Conservation (phyloP, 1,140 invertebrate species). For the Pseudomyrmex gracilis region DNA sequence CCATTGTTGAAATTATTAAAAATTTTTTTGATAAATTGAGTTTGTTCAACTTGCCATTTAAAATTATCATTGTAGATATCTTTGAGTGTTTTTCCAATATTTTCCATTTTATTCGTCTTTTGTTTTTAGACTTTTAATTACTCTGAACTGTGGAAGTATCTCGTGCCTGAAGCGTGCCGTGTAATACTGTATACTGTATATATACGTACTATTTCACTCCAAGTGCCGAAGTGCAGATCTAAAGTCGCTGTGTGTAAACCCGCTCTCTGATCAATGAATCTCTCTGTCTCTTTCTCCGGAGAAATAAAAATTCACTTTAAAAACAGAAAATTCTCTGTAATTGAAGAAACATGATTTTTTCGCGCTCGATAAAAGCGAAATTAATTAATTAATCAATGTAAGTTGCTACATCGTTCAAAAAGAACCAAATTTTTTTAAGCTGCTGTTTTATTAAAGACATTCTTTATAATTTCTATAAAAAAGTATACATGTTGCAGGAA, state of each 20-base stretch:
- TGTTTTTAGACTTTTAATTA: background rate
- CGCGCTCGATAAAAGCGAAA: background rate
- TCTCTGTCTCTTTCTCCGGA: no score
- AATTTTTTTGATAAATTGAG: background rate
- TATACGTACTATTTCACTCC: no score
- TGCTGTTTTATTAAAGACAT: background rate
- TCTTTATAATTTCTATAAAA: background rate
- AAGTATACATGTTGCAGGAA: no score
- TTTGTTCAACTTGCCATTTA: slow-evolving; percentile 21
- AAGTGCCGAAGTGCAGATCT: no score
- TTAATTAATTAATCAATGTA: slow-evolving; percentile 10
- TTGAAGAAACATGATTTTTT: background rate
- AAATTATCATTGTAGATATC: slow-evolving; percentile 31
- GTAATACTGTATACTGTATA: no score
- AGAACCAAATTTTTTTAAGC: background rate
- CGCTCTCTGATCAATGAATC: slow-evolving; percentile 12
- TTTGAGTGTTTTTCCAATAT: background rate
- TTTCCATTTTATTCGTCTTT: slow-evolving; percentile 17
- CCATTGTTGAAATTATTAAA: background rate
- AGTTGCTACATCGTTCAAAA: background rate
- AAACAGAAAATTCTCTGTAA: background rate
- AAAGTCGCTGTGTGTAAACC: no score
- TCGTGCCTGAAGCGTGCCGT: no score
- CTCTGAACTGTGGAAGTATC: no score
- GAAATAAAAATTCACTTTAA: background rate